Conservation (phyloP, 2,888 invertebrate genomes). For the Drosophila putrida region DNA sequence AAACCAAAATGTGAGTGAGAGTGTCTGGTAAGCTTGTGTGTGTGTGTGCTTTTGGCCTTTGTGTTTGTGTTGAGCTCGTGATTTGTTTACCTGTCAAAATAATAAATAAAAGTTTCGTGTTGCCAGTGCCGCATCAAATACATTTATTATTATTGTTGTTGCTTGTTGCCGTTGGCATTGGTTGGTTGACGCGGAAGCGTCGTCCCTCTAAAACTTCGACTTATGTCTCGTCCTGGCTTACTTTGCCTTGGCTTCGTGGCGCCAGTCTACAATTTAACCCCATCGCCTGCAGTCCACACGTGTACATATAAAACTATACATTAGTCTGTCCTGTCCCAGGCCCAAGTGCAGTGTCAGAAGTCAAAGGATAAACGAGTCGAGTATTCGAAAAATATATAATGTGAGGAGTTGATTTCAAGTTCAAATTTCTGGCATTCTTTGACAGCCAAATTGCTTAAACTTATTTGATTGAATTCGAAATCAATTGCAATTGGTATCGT, state of each 20-base stretch:
- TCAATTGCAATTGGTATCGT: constrained; percentile 25
- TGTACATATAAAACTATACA: background rate
- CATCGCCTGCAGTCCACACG: background rate
- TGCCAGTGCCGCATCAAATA: constrained; percentile 77
- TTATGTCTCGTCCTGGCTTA: constrained; percentile 37
- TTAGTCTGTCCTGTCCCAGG: constrained; percentile 1
- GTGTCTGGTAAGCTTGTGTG: constrained; percentile 7
- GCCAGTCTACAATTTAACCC: constrained; percentile 32
- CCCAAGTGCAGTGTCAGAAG: constrained; percentile 70
- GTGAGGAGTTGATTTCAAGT: constrained; percentile 1
- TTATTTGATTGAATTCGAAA: constrained; percentile 28
- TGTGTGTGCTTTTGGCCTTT: constrained; percentile 26
- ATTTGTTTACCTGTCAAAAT: constrained; percentile 81
- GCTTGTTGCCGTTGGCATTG: constrained; percentile 72
- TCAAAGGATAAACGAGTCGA: constrained; percentile 44
- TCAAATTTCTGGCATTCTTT: constrained; percentile 18
- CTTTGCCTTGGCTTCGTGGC: constrained; percentile 48
- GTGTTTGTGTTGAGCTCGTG: constrained; percentile 62
- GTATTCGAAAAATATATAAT: constrained; percentile 1
- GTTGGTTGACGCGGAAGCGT: constrained; percentile 46
- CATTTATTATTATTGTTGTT: constrained; percentile 50
- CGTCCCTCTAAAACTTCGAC: constrained; percentile 21
- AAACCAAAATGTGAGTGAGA: constrained; percentile 61
- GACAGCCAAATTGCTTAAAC: constrained; percentile 50
- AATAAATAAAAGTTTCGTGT: constrained; percentile 81